Percentiles rank a stretch among this genome's conserved stretches.
These are phyloP conservation scores for Drepanosiphum platanoidis DNA, from an alignment of 2,888 invertebrate genomes.

Conservation along the genomic window DNA sequence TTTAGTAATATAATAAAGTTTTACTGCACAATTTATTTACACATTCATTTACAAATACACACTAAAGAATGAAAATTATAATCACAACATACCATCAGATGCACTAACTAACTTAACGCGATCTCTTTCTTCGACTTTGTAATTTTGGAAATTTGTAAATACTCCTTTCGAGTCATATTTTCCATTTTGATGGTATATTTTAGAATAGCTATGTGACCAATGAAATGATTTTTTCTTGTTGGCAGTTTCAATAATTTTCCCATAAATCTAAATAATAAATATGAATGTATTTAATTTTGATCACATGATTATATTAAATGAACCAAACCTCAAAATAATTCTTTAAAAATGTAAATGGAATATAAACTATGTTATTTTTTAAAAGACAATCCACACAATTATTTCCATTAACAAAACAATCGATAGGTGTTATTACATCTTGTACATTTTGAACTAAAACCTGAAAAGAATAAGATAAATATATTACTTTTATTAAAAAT, in stretches of 20 bases:
- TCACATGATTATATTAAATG: not conserved
- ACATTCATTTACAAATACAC: not conserved
- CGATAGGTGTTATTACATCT: conserved; percentile 74
- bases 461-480: conserved; percentile 17
- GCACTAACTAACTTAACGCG: conserved; percentile 96
- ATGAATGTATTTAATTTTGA: not conserved
- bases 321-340: conserved; percentile 87
- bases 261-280: conserved; percentile 75
- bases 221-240: conserved; percentile 86
- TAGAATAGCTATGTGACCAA: conserved; percentile 95
- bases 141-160: conserved; percentile 97
- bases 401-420: conserved; percentile 90
- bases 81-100: conserved; percentile 74
- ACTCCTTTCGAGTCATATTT: conserved; percentile 90
- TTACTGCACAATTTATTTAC: too few relatives aligned
- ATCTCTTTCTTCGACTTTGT: conserved; percentile 96
- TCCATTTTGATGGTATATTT: conserved; percentile 87
- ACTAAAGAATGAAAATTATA: not conserved
- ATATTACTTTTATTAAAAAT: not conserved
- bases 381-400: conserved; percentile 78
- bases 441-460: conserved; percentile 1
- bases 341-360: conserved; percentile 91
- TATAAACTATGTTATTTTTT: conserved; percentile 85
- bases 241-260: conserved; percentile 77
- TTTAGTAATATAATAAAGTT: not conserved